These are phyloP conservation scores for Sphaerodactylus townsendi DNA, from an alignment of 2,113 vertebrate genomes.

Conservation along the genomic window DNA sequence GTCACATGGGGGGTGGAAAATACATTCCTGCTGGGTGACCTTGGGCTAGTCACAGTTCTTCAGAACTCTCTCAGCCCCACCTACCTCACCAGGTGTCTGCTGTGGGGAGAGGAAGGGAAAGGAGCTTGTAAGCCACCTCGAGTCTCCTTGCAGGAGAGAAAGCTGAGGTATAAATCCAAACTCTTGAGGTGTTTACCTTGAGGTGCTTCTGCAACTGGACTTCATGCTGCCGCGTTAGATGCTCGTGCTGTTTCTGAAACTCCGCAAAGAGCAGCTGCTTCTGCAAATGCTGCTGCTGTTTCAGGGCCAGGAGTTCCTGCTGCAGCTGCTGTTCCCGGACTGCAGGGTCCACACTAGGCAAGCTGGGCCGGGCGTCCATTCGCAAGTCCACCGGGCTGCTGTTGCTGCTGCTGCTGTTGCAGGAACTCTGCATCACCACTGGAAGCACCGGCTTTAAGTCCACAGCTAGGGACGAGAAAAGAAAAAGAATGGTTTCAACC, in stretches of 20 bases:
- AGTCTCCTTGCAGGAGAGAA: too few species aligned
- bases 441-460: conserved; percentile 87
- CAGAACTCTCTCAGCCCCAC: too few species aligned
- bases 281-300: conserved; percentile 95
- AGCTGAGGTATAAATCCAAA: too few species aligned
- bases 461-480: conserved; percentile 70
- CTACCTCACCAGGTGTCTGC: too few species aligned
- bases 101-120: too few species aligned
- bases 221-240: conserved; percentile 91
- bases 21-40: too few species aligned
- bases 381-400: conserved; percentile 84
- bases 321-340: conserved; percentile 90
- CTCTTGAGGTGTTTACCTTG: too few species aligned
- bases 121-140: too few species aligned
- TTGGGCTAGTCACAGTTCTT: too few species aligned
- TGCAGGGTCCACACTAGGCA: conserved; percentile 73
- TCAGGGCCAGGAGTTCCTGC: conserved; percentile 88
- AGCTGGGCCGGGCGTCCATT: conserved; percentile 71
- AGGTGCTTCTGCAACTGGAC: conserved; percentile 95
- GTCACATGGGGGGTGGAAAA: too few species aligned
- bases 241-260: conserved; percentile 95
- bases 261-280: conserved; percentile 94
- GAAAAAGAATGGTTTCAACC: not conserved
- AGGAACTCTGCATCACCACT: conserved; percentile 83
- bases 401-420: conserved; percentile 62